Evolutionary conservation across 1,140 invertebrate genomes (phyloP), one percentile per base, ranked within the genome.

Genomic region (Chlorops oryzae): DNA sequence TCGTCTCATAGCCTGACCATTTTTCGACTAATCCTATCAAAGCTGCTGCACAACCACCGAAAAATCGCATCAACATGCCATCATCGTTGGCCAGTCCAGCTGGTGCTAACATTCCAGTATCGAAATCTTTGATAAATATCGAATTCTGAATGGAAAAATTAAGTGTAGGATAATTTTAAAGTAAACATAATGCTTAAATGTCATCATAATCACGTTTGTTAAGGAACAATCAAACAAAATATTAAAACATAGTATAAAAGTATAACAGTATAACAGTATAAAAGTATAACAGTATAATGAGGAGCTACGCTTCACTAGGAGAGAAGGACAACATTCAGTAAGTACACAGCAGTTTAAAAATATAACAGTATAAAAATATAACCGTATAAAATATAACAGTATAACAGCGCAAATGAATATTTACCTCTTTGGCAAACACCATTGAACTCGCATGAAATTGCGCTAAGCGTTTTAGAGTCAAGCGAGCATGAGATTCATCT

Each of bases 1-100:
- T 40, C 3, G 70, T 62, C 23, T 53, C 27, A n/a, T 75, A 47
- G 37, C 78, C 79, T 0, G 70, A 55, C 18, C 72, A 63, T 10
- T 73, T 76, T 34, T 40, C 74, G 70, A 63, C 52, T 35, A 62
- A 18, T 0, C 45, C 24, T 23, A 61, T 61, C 32, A 59, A 50
- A 27, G 57, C 59, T n/a, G 59, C 44, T 1, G 59, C 54, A 17
- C 67, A 59, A 38, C 57, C 54, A 38, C 39, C 75, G 28, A 76
- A 59, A 32, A 59, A 63, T 3, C 52, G 47, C 53, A 59, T 56
- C 2, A 66, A 46, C 12, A 65, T 24, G 1, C 56, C 55, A 6
- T 63, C 43, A 6, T 59, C 58, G 24, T 52, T 57, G 7, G 45
- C 38, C 21, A 68, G 35, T 0, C 62, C 62, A 0, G 45, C 7